phyloP scores from a whole-genome alignment of 2,797 vertebrate genomes.

The Macrochelys suwanniensis region DNA sequence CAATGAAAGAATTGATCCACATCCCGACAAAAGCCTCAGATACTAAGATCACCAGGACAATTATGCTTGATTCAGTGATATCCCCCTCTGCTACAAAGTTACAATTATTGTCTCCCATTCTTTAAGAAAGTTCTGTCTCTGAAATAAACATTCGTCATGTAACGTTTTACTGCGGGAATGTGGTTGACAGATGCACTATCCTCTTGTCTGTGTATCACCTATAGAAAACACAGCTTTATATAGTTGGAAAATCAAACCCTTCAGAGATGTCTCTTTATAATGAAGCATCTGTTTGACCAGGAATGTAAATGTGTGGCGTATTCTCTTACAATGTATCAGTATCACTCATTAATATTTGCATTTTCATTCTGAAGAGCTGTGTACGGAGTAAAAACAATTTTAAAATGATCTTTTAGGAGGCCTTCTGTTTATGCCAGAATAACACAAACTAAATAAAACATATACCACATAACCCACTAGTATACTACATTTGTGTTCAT shows the following conservation, averaged over 20 bases:
- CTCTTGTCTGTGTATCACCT: accelerated
- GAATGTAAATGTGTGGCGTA: constrained; percentile 42
- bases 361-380: neutral
- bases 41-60: accelerated
- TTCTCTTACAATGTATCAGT: neutral
- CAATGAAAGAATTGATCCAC: constrained; percentile 66
- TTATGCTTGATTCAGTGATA: accelerated
- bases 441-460: neutral
- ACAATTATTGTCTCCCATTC: neutral
- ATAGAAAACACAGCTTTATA: neutral
- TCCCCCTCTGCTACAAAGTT: neutral
- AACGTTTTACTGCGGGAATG: neutral
- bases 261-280: neutral
- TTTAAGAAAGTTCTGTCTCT: neutral
- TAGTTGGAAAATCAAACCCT: neutral
- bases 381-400: accelerated
- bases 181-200: neutral
- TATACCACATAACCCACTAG: neutral
- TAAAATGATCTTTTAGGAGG: neutral
- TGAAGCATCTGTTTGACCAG: constrained; percentile 1
- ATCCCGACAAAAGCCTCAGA: constrained; percentile 1
- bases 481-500: neutral
- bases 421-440: neutral
- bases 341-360: neutral
- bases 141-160: neutral